These are phyloP conservation scores for Speoplatyrhinus poulsoni DNA, from an alignment of 2,113 vertebrate genomes.

Conservation along the genomic window DNA sequence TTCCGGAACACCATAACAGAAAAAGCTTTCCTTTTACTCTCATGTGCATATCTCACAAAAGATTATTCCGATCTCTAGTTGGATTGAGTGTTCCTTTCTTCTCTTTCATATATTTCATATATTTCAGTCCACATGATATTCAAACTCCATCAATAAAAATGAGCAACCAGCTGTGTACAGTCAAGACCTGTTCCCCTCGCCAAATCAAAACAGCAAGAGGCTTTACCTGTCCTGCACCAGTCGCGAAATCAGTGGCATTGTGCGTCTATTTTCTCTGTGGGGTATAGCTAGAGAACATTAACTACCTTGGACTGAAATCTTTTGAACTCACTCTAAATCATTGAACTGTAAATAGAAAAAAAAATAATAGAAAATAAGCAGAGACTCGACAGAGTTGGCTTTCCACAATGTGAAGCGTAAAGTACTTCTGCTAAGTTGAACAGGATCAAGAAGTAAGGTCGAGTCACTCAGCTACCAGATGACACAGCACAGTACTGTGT, in stretches of 20 bases:
- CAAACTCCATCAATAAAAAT: conserved; percentile 13
- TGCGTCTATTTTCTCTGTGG: neutral
- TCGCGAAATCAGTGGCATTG: neutral
- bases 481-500: neutral
- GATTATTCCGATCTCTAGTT: neutral
- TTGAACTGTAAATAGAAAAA: too few species aligned
- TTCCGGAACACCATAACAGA: conserved; percentile 25
- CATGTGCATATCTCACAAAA: conserved; percentile 16
- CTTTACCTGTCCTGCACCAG: neutral
- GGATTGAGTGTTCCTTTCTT: conserved; percentile 18
- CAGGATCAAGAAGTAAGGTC: conserved; percentile 25
- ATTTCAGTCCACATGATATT: conserved; percentile 15
- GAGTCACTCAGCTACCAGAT: conserved; percentile 36
- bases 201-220: conserved; percentile 17
- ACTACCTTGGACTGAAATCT: conserved; percentile 7
- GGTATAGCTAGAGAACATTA: neutral
- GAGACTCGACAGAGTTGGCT: conserved; percentile 38
- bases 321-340: conserved; percentile 2
- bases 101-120: conserved; percentile 21
- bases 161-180: conserved; percentile 11
- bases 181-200: conserved; percentile 8
- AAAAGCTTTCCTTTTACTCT: conserved; percentile 41
- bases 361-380: neutral
- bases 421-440: conserved; percentile 3
- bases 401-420: conserved; percentile 18